Base-by-base conservation (phyloP, 2,797 vertebrate genomes). In the Smutsia temminckii region DNA sequence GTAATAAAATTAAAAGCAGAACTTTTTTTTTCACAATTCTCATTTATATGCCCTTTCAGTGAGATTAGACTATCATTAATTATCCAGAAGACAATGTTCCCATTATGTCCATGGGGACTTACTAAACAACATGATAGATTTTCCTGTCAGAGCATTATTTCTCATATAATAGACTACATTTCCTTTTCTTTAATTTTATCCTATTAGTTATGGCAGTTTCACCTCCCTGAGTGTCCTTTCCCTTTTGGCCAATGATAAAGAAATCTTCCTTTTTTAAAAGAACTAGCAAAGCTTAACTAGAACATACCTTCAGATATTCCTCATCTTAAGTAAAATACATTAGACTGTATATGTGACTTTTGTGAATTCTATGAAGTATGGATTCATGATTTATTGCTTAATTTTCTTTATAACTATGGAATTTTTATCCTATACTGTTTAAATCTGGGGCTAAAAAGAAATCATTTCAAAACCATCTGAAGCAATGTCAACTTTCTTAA, bases 41-140 rank as follows among this genome's bases (percentile, higher is more conserved):
- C 34, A 96, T 91, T 96, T 96, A 96, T 94, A 66, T 66, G 68
- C 11, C 20, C 68, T 81, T 83, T 83, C 92, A 91, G 89, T 0
- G 34, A 93, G 27, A 68, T 71, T 89, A 61, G 27, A 71, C 42
- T 74, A 63, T 46, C 87, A 96, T 96, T 96, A 96, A 88, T 95
- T 96, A 92, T 51, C 84, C 88, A 51, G 92, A 92, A 85, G 72
- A 88, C 71, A 64, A 29, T 92, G 63, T 74, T 94, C 40, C 53
- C 68, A 85, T 97, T 96, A 89, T 51, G 78, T 93, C 95, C 59
- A 80, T 9, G 3, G 83, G 78, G 64, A 95, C 37, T 61, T 94
- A 88, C 40, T 93, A 57, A 93, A 91, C 91, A 91, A 53, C 61
- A 51, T 95, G 79, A 91, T 86, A 86, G 64, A 95, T 95, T 95